Evolutionary conservation across 2,888 invertebrate species (phyloP).

Genomic region (Nematopogon swammerdamellus): DNA sequence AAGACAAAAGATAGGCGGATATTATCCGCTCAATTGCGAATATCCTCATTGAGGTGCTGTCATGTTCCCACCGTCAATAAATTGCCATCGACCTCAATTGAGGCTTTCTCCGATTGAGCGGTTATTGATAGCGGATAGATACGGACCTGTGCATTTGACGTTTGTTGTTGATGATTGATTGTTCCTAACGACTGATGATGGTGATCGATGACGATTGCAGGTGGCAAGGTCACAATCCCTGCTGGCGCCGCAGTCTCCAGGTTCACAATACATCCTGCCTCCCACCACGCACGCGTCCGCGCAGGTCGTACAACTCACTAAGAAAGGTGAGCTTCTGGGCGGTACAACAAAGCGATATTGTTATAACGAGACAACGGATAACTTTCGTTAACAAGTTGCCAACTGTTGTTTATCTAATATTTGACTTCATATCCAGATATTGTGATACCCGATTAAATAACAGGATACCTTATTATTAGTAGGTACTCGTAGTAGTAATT

Average conservation of each 20-base stretch:
- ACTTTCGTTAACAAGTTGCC: neutral
- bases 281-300: conserved; percentile 36
- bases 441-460: too few species aligned
- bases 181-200: conserved; percentile 6
- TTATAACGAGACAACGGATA: neutral
- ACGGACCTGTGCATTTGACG: neutral
- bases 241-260: conserved; percentile 46
- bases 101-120: too few species aligned
- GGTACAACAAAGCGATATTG: neutral
- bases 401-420: neutral
- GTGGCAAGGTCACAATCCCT: conserved; percentile 35
- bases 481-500: neutral
- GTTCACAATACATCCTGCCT: conserved; percentile 46
- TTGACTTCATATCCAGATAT: too few species aligned
- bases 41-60: too few species aligned
- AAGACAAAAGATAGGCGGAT: too few species aligned
- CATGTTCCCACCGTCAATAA: too few species aligned
- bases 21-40: too few species aligned
- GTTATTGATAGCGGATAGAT: too few species aligned
- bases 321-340: conserved; percentile 34
- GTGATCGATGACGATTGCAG: conserved; percentile 19
- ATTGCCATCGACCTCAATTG: too few species aligned
- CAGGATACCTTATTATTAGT: neutral
- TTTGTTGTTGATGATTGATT: neutral
- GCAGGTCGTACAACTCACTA: conserved; percentile 24